Conservation (phyloP, 2,797 vertebrate species). For the Anniella stebbinsi region DNA sequence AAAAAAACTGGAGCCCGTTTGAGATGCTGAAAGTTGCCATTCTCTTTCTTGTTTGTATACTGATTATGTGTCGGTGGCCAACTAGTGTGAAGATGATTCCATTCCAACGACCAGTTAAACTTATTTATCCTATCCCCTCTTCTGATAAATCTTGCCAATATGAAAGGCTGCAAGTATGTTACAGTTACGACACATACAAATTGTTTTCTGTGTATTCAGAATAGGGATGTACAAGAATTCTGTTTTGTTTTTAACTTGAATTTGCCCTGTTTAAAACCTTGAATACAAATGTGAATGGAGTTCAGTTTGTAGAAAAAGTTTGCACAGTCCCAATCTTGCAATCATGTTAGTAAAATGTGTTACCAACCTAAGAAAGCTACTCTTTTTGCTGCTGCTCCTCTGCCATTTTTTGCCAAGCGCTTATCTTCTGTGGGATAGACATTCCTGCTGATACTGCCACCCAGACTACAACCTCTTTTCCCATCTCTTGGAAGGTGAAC, state of each 20-base stretch:
- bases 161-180: background rate
- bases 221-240: background rate
- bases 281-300: no score
- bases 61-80: background rate
- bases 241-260: no score
- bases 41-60: conserved; percentile 9
- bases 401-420: no score
- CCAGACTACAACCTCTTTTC: background rate
- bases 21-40: background rate
- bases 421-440: background rate
- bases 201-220: background rate
- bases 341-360: no score
- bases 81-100: background rate
- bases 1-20: background rate
- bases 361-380: no score
- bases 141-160: background rate
- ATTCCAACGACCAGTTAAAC: background rate
- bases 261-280: no score
- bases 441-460: background rate
- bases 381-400: no score
- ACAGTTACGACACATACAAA: background rate
- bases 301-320: no score
- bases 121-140: background rate
- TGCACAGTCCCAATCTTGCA: no score
- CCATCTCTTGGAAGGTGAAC: background rate